Percentiles rank a stretch among this genome's conserved stretches.
phyloP scores from a whole-genome alignment of 2,797 vertebrate genomes.

The Crax fasciolata region DNA sequence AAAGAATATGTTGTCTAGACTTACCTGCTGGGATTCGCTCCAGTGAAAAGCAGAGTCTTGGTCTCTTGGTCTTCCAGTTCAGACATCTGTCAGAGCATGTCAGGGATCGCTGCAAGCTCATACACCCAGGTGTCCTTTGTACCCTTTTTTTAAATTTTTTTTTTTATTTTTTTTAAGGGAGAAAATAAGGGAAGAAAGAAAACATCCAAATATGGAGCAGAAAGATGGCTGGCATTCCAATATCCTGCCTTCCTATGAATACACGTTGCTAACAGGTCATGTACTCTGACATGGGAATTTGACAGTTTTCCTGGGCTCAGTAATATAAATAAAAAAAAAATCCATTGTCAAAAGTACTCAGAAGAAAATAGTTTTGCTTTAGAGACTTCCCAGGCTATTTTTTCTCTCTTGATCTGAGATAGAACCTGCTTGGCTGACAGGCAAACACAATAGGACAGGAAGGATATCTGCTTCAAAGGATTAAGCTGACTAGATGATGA shows the following conservation, averaged over 20 bases:
- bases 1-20: conserved; percentile 5
- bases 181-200: background rate
- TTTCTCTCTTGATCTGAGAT: background rate
- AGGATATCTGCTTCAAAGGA: background rate
- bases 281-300: background rate
- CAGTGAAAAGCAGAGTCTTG: background rate
- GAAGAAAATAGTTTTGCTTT: background rate
- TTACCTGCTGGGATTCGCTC: conserved; percentile 26
- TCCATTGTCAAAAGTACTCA: background rate
- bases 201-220: background rate
- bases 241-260: background rate
- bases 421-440: background rate
- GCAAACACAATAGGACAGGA: background rate
- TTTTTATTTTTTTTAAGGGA: background rate
- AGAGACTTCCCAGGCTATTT: rapidly evolving
- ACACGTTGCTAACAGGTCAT: background rate
- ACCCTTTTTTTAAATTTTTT: no score
- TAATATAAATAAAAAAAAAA: background rate
- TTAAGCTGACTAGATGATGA: background rate
- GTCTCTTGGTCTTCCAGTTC: background rate
- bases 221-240: background rate
- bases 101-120: background rate
- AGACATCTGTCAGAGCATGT: background rate
- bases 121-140: background rate
- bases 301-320: background rate